Base-by-base conservation (phyloP, 2,113 vertebrate genomes). In the Chionodraco myersi region DNA sequence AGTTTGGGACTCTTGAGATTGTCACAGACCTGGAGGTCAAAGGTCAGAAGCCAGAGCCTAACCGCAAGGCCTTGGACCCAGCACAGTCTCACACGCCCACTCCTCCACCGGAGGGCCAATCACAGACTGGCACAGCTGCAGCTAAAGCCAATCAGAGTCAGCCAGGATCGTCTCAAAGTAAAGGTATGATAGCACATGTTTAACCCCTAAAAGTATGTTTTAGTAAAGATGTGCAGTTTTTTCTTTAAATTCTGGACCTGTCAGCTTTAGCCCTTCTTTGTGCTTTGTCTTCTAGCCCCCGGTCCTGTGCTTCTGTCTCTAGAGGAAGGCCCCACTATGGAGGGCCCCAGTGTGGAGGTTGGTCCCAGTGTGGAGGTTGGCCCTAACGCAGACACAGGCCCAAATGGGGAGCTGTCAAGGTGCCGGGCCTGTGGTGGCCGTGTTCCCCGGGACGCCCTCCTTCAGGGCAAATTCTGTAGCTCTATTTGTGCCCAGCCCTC, bases 1-100 rank as follows among this genome's bases (percentile, higher is more conserved):
- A 99, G 86, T 99, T 99, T 90, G 97, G 97, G 79, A 97, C 97
- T 18, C 91, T 99, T 84, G 98, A 99, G 94, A 97, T 99, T 47
- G 97, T 99, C 82, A 98, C 97, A 47, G 97, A 99, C 88, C 74
- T 53, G 14, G 97, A 97, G 87, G 95, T 91, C 44, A 96, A 95
- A 93, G 93, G 88, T 30, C 89, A 91, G 64, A 80, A 83, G 64
- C 69, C 72, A 4, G 74, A 85, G 71, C 58, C 89, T 57, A 89
- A 91, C 1, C 18, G 59, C 36, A 68, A 84, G 64, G 85, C 83
- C 48, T 87, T 88, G 83, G 89, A 94, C 83, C 90, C 89, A 0
- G 87, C 87, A 18, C 79, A 79, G 12, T 91, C 93, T 58, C 91
- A 94, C 72, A 94, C 91, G 18, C 93, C 93, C 69, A 94, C 91